Base-by-base conservation (phyloP, 2,888 invertebrate genomes). In the Eueremaeus valkanovi region DNA sequence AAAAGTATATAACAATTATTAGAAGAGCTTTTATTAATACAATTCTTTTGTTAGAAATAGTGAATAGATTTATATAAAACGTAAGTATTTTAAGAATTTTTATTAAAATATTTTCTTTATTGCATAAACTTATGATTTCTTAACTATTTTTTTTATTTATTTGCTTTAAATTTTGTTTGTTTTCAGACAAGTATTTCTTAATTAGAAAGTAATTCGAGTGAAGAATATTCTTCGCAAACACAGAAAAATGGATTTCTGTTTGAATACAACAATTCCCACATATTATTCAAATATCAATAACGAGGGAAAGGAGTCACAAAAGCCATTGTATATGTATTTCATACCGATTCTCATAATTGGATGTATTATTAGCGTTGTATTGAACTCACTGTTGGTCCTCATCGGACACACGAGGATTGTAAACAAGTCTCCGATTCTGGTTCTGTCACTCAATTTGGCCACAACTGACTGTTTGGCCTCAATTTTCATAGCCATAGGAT, bases 401-500 rank as follows among this genome's bases (percentile, higher is more conserved):
- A 36, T 78, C 27, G 76, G 78, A 9, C 55, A 72, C 36, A 42
- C 55, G 5, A 49, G 33, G 33, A 73, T 72, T 11, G 31, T 29
- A 1, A 75, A 73, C 21, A 75, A 75, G 79, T 85, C 87, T 0
- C 81, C 81, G 9, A 88, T 87, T 1, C 81, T 88, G n/a, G 85
- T 86, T 79, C 86, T 88, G 75, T 87, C 87, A 78, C 81, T 88
- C 24, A 88, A 88, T 78, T 81, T 88, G 68, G 87, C 88, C 3
- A 86, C 85, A 0, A 88, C 88, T 0, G 88, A 88, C 81, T 86
- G 87, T 0, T 85, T 85, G 78, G 86, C 87, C 11, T 86, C 88
- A 3, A 81, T 85, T 31, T 82, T 87, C 58, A 82, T 87, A 55
- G 88, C 86, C 0, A 78, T 85, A 0, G 86, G 87, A 6, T 81